A percentile compares a stretch with the other conserved stretches of the same genome.
These are phyloP conservation scores for Diplolepis rosae DNA, from an alignment of 2,888 invertebrate genomes.

Conservation along the genomic window DNA sequence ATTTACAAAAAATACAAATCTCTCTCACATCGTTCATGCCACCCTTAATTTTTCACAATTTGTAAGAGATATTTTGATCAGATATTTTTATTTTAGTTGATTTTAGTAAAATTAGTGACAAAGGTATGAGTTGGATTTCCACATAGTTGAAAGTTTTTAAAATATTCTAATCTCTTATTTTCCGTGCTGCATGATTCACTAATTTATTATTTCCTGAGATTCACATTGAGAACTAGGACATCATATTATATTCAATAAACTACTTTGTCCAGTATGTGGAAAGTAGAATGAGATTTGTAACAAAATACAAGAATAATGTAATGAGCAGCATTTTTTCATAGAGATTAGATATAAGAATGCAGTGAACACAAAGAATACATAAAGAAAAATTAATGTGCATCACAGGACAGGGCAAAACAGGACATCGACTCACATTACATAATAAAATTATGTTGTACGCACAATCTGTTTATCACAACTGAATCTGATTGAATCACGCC, in stretches of 20 bases:
- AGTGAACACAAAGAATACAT: background rate
- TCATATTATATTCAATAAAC: too few relatives aligned
- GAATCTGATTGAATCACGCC: constrained; percentile 33
- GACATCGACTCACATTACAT: constrained; percentile 39
- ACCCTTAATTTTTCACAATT: constrained; percentile 59
- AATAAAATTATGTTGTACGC: constrained; percentile 39
- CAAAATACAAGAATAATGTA: background rate
- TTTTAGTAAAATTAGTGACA: background rate
- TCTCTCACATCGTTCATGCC: constrained; percentile 63
- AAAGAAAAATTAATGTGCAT: constrained; percentile 20
- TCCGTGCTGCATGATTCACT: background rate
- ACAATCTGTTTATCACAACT: constrained; percentile 45
- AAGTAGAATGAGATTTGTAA: constrained; percentile 6
- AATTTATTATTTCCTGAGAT: background rate
- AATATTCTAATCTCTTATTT: background rate
- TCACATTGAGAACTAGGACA: constrained; percentile 3
- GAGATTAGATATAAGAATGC: constrained; percentile 16
- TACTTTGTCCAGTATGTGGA: background rate
- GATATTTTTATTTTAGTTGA: background rate
- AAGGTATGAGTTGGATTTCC: background rate
- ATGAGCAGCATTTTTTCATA: background rate
- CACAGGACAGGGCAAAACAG: too few relatives aligned
- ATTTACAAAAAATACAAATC: constrained; percentile 59
- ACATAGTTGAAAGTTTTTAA: background rate
- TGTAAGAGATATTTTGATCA: constrained; percentile 54